phyloP scores from a whole-genome alignment of 2,797 vertebrate genomes.

The Coccyzus lansbergi region DNA sequence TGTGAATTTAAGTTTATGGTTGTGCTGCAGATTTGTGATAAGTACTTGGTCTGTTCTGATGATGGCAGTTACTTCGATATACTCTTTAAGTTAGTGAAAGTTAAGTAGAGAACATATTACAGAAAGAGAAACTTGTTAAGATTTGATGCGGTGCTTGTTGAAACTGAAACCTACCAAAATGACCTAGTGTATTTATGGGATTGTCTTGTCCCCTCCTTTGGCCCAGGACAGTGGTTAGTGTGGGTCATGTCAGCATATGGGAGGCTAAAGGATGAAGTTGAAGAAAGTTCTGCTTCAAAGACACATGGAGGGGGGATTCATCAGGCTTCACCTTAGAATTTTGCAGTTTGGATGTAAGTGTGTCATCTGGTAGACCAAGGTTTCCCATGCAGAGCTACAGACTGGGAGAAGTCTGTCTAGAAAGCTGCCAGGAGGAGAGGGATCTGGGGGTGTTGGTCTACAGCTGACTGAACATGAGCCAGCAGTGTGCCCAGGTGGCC shows the following conservation, averaged over 20 bases:
- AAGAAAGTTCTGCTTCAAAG: neutral
- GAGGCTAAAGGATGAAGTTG: neutral
- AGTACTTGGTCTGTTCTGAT: neutral
- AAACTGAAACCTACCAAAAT: neutral
- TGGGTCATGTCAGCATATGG: neutral
- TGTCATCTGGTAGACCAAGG: neutral
- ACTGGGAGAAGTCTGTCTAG: no score
- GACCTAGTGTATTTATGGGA: neutral
- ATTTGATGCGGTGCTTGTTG: neutral
- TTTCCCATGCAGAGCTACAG: no score
- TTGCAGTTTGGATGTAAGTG: neutral
- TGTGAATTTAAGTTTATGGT: neutral
- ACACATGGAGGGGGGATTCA: accelerated
- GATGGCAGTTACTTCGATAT: neutral
- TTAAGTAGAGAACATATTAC: neutral
- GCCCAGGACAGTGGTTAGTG: neutral
- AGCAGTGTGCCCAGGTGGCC: no score
- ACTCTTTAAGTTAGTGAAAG: neutral
- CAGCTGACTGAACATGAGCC: no score
- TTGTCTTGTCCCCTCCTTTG: neutral
- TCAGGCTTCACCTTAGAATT: neutral
- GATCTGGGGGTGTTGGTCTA: no score
- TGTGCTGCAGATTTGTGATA: neutral
- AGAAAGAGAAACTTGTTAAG: neutral
- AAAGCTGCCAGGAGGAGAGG: no score